Percentiles rank a stretch among this genome's conserved stretches.
These are phyloP conservation scores for Brachypterus glaber DNA, from an alignment of 2,888 invertebrate species.

Conservation along the genomic window DNA sequence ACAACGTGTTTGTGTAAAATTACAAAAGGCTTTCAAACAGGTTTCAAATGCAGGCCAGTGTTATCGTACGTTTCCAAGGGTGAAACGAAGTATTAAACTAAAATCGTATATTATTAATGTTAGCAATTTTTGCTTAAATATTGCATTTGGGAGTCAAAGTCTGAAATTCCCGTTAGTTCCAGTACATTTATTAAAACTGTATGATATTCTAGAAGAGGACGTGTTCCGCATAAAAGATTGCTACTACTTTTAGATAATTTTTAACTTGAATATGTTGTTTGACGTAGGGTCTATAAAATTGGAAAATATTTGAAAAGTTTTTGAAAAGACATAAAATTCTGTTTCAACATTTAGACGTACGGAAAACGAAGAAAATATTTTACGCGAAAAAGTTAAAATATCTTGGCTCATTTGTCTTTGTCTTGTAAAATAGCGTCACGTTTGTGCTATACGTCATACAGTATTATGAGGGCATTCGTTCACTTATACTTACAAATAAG, in stretches of 20 bases:
- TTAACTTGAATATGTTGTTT: conserved; percentile 25
- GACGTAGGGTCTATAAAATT: conserved; percentile 26
- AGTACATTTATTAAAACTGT: conserved; percentile 25
- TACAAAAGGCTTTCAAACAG: too few species aligned
- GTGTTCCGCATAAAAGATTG: conserved; percentile 24
- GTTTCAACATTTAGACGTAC: conserved; percentile 21
- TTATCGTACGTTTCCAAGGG: too few species aligned
- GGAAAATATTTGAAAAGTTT: conserved; percentile 27
- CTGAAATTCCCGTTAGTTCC: neutral
- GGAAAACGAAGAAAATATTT: conserved; percentile 25
- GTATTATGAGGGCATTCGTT: conserved; percentile 29
- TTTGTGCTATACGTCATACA: conserved; percentile 29
- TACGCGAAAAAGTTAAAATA: conserved; percentile 26
- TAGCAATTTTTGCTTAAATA: neutral
- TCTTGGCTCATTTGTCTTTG: conserved; percentile 31
- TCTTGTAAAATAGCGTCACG: conserved; percentile 33
- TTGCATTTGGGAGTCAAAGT: neutral
- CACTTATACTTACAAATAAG: conserved; percentile 31
- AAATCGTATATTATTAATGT: too few species aligned
- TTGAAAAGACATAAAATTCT: conserved; percentile 23
- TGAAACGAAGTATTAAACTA: too few species aligned
- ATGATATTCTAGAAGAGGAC: conserved; percentile 18
- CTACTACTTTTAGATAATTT: conserved; percentile 20
- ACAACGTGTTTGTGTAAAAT: too few species aligned
- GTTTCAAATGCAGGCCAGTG: too few species aligned